Evolutionary conservation across 2,113 vertebrate species (phyloP), one percentile per base, ranked within the genome.

Genomic region (Parotia lawesii): DNA sequence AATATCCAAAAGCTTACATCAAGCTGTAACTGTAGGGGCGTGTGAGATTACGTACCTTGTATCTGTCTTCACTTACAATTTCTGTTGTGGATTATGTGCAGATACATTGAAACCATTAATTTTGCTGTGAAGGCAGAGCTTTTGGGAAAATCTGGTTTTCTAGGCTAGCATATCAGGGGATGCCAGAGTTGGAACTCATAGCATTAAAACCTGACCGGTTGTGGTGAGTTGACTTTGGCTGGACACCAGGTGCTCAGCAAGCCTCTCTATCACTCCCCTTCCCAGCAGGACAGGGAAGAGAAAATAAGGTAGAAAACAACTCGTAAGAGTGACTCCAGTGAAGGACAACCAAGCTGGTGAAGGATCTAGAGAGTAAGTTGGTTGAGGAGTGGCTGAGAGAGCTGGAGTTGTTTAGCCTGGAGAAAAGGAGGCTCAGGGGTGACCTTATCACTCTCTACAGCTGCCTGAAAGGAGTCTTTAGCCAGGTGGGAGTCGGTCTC

Each of bases 241-340:
- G 12, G 22, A n/a, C 38, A 33, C 9, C 38, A 81, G 21, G 20
- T 54, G 28, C 24, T 24, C 8, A 10, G 47, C 60, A 60, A 47
- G n/a, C 38, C 45, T 67, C 13, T 73, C 33, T 47, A 3, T 74
- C 47, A n/a, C 38, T 40, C 20, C 25, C 23, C 44, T 65, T 44
- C 35, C n/a, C 53, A 47, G 45, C 29, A 53, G 7, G 20, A 60
- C 28, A 35, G 24, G 16, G 9, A 40, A 74, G 61, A 53, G 24
- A 53, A 82, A 53, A 53, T 40, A 47, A 47, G 11, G 4, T n/a
- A 23, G 45, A n/a, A 40, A 12, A n/a, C 3, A 38, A 15, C 14
- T 31, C 0, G 0, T 53, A 47, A 45, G 19, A 70, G 38, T 38
- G 12, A 38, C 15, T 70, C 28, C n/a, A 69, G 19, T 38, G 44